Base-by-base conservation (phyloP, 1,140 invertebrate species). In the Bradysia coprophila region DNA sequence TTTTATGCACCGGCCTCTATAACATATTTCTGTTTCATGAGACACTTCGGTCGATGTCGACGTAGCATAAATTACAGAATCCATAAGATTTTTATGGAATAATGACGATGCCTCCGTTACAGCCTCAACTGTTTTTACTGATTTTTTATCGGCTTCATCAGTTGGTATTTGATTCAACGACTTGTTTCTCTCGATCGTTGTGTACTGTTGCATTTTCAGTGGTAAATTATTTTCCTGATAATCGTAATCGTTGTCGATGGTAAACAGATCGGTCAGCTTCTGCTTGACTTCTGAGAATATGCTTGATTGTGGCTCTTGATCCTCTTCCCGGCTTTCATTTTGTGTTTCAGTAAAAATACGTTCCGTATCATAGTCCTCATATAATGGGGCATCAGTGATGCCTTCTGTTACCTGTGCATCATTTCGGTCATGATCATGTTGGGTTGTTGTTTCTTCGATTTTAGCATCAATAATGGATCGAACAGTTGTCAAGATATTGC, bases 11-110 rank as follows among this genome's bases (percentile, higher is more conserved):
- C 76, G 75, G 16, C 83, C 83, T 51, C 78, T 73, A 54, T 80
- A 87, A 51, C 83, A 87, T 38, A 87, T 87, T 63, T 87, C 83
- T 16, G 81, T 85, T 69, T 85, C 81, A 45, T 84, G 76, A 8
- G 81, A 83, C 23, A 85, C 69, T 62, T 82, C 79, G 0, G 78
- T 81, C 1, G 81, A 82, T 37, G 80, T 81, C 1, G 78, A 78
- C 1, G 81, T 73, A 66, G 45, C 67, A 61, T 43, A 75, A 53
- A 56, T 71, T 57, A 62, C 68, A 60, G 52, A 60, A 62, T 51
- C 56, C 59, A 62, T 54, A 38, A 55, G 52, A 42, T 58, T 54
- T 45, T 50, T 55, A 50, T 51, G 66, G 55, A 46, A 64, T 45
- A 24, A 49, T 13, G 38, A 43, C 40, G 5, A 42, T 8, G 32